Percentiles rank a stretch among this genome's conserved stretches.
phyloP scores from a whole-genome alignment of 2,113 vertebrate genomes.

The Sus scrofa region DNA sequence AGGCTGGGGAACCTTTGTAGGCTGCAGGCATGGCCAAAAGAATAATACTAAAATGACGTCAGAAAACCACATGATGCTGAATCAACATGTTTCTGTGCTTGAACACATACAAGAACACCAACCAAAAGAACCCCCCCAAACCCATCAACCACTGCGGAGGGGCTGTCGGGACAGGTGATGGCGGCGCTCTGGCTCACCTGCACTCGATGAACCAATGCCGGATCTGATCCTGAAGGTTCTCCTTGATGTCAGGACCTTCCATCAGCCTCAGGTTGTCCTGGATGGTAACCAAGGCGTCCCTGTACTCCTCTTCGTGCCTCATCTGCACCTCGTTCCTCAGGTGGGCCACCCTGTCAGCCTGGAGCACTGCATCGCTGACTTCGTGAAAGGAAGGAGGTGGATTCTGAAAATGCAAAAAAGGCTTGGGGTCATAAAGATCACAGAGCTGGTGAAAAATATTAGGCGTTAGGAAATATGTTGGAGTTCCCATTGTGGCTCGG shows the following conservation, averaged over 20 bases:
- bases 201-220: constrained; percentile 92
- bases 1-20: too few relatives aligned
- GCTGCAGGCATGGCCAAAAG: too few relatives aligned
- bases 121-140: too few relatives aligned
- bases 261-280: constrained; percentile 84
- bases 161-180: fast-evolving
- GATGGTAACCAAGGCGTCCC: constrained; percentile 84
- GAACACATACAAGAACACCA: too few relatives aligned
- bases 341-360: constrained; percentile 61
- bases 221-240: constrained; percentile 91
- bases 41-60: not conserved
- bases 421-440: not conserved
- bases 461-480: too few relatives aligned
- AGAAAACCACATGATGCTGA: fast-evolving
- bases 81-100: fast-evolving
- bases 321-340: constrained; percentile 81
- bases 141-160: not conserved
- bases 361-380: constrained; percentile 45
- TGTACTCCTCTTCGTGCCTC: constrained; percentile 84
- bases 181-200: constrained; percentile 81
- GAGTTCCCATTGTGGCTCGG: too few relatives aligned
- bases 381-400: constrained; percentile 82
- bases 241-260: constrained; percentile 88
- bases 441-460: not conserved
- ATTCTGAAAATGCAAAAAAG: constrained; percentile 81